Conservation (phyloP, 2,888 invertebrate genomes). For the Caenorhabditis drosophilae region DNA sequence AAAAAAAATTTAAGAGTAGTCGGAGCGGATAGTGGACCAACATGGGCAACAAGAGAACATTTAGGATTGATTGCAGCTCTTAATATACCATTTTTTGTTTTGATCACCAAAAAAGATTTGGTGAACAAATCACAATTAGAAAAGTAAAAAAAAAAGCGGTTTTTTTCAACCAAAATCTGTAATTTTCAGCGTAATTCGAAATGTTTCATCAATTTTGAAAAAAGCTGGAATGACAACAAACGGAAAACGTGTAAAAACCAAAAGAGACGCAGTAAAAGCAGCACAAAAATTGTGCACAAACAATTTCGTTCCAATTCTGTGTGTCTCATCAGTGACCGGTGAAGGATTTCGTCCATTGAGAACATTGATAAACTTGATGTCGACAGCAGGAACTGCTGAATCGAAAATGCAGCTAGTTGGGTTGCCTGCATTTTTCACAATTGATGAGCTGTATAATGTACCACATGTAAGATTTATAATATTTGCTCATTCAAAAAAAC, state of each 20-base stretch:
- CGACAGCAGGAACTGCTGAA: constrained; percentile 63
- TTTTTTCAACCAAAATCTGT: too few relatives aligned
- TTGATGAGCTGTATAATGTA: constrained; percentile 81
- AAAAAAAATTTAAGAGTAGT: too few relatives aligned
- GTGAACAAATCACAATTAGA: constrained; percentile 73
- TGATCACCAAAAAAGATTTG: constrained; percentile 90
- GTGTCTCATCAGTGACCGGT: constrained; percentile 87
- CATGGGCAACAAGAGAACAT: constrained; percentile 83
- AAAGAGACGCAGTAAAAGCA: constrained; percentile 72
- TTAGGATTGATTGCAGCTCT: constrained; percentile 77
- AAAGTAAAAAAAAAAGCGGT: constrained; percentile 13
- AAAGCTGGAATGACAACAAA: constrained; percentile 46
- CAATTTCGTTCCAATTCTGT: constrained; percentile 71
- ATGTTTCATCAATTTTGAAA: constrained; percentile 38
- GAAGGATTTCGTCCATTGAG: constrained; percentile 75
- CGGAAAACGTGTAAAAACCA: constrained; percentile 48
- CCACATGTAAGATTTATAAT: constrained; percentile 74
- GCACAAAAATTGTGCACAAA: constrained; percentile 75
- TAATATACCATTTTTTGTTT: constrained; percentile 84
- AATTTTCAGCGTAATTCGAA: constrained; percentile 38
- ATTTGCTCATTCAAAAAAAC: too few relatives aligned
- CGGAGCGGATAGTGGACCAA: constrained; percentile 76
- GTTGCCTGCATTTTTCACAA: constrained; percentile 77
- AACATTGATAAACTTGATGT: constrained; percentile 79
- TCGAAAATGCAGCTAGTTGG: constrained; percentile 40